Conservation (phyloP, 2,797 vertebrate species). For the Sciurus vulgaris region DNA sequence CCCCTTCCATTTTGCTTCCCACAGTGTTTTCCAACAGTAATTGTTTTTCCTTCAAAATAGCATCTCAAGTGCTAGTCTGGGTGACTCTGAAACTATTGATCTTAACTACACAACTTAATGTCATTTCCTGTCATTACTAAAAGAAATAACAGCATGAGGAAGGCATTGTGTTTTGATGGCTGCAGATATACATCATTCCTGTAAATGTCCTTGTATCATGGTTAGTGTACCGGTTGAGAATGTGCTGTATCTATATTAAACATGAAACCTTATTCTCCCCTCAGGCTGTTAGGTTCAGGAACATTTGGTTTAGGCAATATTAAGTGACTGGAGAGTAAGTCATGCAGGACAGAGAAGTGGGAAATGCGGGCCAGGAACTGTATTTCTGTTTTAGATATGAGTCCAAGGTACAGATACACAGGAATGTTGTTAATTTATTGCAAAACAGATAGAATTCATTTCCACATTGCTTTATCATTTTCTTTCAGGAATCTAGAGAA, state of each 20-base stretch:
- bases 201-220: fast-evolving
- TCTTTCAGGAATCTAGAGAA: conserved; percentile 68
- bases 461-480: conserved; percentile 62
- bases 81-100: not conserved
- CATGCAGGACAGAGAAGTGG: not conserved
- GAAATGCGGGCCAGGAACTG: not conserved
- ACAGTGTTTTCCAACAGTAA: not conserved
- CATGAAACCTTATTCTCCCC: not conserved
- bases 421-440: conserved; percentile 64
- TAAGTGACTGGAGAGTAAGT: not conserved
- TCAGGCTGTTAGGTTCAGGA: not conserved
- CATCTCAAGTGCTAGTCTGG: not conserved
- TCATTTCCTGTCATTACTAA: not conserved
- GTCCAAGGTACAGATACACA: conserved; percentile 10
- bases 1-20: not conserved
- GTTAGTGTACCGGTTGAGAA: not conserved
- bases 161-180: not conserved
- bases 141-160: not conserved
- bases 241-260: not conserved
- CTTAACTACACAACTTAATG: not conserved
- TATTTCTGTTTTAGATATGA: conserved; percentile 25
- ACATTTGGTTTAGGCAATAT: not conserved
- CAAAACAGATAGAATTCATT: conserved; percentile 64
- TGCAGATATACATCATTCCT: not conserved
- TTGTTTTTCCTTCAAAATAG: not conserved